These are phyloP conservation scores for Furcifer pardalis DNA, from an alignment of 2,797 vertebrate species.

Conservation along the genomic window DNA sequence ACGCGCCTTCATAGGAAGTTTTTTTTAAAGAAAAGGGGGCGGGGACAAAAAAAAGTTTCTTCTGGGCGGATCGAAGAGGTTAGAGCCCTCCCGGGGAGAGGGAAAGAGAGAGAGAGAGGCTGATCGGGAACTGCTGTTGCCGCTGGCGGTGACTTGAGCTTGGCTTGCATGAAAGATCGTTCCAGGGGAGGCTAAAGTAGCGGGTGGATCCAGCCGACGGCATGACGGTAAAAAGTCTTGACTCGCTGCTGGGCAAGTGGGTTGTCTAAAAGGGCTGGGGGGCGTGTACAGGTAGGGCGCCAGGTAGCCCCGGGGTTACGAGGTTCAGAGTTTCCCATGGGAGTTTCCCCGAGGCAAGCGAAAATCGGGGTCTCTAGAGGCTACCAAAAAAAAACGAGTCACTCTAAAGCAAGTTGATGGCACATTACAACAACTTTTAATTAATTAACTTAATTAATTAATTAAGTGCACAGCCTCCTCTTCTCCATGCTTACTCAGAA, in stretches of 20 bases:
- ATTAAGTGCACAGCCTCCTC: too few relatives aligned
- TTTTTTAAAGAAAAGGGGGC: constrained; percentile 62
- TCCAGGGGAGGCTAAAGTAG: neutral
- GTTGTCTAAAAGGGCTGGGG: neutral
- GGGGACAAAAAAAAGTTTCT: constrained; percentile 58
- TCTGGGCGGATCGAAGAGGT: constrained; percentile 60
- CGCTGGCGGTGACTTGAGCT: constrained; percentile 35
- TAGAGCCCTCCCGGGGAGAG: constrained; percentile 23
- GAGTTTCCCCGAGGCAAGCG: too few relatives aligned
- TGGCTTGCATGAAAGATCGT: neutral
- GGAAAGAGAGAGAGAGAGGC: constrained; percentile 25
- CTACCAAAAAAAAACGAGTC: neutral
- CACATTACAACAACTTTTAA: too few relatives aligned
- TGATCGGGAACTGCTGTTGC: neutral
- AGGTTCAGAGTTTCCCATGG: too few relatives aligned
- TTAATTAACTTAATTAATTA: too few relatives aligned
- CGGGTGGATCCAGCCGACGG: constrained; percentile 29
- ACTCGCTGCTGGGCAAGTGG: neutral
- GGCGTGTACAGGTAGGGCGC: neutral
- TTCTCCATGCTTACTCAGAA: too few relatives aligned
- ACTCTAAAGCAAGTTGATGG: too few relatives aligned
- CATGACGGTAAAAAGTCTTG: constrained; percentile 69
- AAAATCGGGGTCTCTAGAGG: too few relatives aligned
- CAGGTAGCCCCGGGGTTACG: too few relatives aligned
- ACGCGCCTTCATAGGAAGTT: constrained; percentile 71